These are phyloP conservation scores for Crenuchus spilurus DNA, from an alignment of 2,797 vertebrate species.

Conservation along the genomic window DNA sequence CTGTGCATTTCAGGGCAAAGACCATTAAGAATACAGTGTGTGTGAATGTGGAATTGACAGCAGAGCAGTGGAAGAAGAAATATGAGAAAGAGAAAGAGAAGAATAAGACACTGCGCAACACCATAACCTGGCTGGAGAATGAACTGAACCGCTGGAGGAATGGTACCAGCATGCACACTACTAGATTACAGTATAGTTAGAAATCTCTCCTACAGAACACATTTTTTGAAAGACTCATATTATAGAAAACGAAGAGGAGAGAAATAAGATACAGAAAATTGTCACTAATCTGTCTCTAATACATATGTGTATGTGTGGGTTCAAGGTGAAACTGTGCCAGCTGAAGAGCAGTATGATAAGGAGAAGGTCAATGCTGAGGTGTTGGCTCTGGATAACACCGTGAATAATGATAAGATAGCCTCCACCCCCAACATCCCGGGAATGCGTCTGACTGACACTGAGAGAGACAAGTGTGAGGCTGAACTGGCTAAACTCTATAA, in stretches of 20 bases:
- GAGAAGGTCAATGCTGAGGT: slow-evolving; percentile 86
- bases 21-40: slow-evolving; percentile 97
- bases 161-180: slow-evolving; percentile 70
- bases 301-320: slow-evolving; percentile 1
- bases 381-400: slow-evolving; percentile 82
- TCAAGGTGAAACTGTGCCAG: slow-evolving; percentile 83
- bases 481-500: slow-evolving; percentile 97
- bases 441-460: slow-evolving; percentile 90
- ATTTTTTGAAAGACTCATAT: too few species aligned
- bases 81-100: slow-evolving; percentile 97
- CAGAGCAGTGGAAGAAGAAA: slow-evolving; percentile 98
- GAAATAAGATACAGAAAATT: too few species aligned
- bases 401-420: slow-evolving; percentile 91
- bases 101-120: slow-evolving; percentile 92
- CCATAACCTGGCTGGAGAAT: slow-evolving; percentile 89
- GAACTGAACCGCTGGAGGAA: slow-evolving; percentile 95
- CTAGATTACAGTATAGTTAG: neutral
- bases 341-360: slow-evolving; percentile 87
- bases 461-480: slow-evolving; percentile 93
- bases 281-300: neutral
- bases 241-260: too few species aligned
- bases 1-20: slow-evolving; percentile 79
- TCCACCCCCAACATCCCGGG: slow-evolving; percentile 80
- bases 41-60: slow-evolving; percentile 95
- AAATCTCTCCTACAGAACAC: neutral